Conservation (phyloP, 2,113 vertebrate genomes). For the Pelecanus crispus region DNA sequence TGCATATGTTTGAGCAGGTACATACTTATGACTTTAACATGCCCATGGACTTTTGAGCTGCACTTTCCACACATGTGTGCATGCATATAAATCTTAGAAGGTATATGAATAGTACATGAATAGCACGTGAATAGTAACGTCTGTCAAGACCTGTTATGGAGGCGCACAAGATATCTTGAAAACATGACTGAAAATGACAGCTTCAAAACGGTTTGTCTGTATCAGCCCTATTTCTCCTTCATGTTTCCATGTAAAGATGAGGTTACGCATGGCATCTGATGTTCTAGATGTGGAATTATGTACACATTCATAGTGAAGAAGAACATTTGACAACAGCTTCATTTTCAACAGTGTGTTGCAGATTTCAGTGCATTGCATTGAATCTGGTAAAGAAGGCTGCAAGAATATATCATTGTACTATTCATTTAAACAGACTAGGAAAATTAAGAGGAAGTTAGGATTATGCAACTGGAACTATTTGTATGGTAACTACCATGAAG, state of each 20-base stretch:
- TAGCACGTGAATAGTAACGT: too few species aligned
- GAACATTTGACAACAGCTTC: neutral
- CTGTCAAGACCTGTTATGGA: neutral
- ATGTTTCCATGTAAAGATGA: neutral
- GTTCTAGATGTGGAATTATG: neutral
- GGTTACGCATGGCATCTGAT: neutral
- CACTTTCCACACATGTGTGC: neutral
- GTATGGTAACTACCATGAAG: neutral
- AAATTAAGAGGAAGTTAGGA: neutral
- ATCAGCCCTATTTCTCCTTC: neutral
- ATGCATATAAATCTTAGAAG: neutral
- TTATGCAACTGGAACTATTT: neutral
- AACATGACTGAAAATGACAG: neutral
- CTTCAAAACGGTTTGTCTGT: neutral
- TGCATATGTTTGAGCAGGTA: accelerated
- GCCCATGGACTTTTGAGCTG: neutral
- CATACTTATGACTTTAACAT: neutral
- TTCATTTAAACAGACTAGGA: neutral
- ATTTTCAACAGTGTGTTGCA: neutral
- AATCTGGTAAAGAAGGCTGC: neutral
- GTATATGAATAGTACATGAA: neutral
- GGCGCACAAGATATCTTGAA: neutral
- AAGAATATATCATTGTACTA: neutral
- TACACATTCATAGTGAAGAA: neutral
- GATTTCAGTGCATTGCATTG: neutral